Conservation (phyloP, 2,888 invertebrate species). For the Metopia argyrocephala region DNA sequence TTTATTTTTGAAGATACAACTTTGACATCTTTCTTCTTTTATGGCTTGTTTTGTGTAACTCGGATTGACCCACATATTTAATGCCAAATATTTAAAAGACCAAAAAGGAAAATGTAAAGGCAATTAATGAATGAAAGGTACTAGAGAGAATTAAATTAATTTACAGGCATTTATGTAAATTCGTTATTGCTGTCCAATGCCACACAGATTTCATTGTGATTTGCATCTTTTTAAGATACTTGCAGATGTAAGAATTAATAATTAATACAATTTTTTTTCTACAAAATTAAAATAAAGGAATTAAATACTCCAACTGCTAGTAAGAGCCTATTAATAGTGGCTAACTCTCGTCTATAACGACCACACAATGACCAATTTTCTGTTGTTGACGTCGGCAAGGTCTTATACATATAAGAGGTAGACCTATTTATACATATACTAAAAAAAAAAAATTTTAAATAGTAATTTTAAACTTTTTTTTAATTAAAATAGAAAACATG, state of each 20-base stretch:
- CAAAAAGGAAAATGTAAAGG: slow-evolving; percentile 35
- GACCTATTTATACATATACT: no score
- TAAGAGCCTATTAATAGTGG: no score
- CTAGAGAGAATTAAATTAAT: slow-evolving; percentile 23
- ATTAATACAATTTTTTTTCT: background rate
- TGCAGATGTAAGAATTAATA: background rate
- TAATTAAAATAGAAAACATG: no score
- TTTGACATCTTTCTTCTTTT: slow-evolving; percentile 28
- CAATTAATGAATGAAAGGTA: slow-evolving; percentile 46
- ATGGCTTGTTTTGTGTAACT: slow-evolving; percentile 23
- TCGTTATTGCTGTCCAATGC: background rate
- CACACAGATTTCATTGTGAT: background rate
- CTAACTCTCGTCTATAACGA: no score
- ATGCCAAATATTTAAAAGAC: slow-evolving; percentile 1
- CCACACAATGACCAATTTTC: no score
- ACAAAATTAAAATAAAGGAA: no score
- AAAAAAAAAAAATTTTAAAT: no score
- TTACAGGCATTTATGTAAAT: slow-evolving; percentile 27
- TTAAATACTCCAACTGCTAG: no score
- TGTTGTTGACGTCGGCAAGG: no score
- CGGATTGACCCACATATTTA: slow-evolving; percentile 36
- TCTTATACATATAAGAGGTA: no score
- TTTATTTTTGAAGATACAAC: background rate
- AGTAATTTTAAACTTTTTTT: no score
- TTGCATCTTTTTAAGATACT: background rate